Percentiles rank a stretch among this genome's conserved stretches.
phyloP scores from a whole-genome alignment of 1,140 invertebrate genomes.

The Brachionus rotundiformis region DNA sequence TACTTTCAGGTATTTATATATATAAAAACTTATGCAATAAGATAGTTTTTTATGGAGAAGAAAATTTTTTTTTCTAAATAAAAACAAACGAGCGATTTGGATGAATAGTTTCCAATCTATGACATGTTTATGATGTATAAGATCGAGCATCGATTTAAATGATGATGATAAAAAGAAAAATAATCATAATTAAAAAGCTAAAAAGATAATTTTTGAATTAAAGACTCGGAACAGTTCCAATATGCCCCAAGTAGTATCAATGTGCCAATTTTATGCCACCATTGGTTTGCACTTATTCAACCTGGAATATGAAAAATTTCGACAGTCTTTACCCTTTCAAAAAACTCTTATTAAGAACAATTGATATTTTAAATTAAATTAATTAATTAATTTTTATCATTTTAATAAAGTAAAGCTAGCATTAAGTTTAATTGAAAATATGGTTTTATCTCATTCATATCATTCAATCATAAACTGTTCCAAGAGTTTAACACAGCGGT shows the following conservation, averaged over 20 bases:
- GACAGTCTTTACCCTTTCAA: background rate
- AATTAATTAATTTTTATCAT: no score
- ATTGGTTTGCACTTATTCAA: constrained; percentile 23
- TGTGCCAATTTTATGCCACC: constrained; percentile 15
- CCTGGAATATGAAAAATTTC: constrained; percentile 38
- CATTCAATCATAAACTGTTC: no score
- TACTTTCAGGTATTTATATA: background rate
- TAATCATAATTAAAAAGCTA: background rate
- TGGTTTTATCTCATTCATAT: no score
- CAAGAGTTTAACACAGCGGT: no score
- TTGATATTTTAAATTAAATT: no score
- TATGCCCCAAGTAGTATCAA: background rate
- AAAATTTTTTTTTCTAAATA: background rate
- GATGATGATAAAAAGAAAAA: background rate
- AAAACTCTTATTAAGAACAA: background rate
- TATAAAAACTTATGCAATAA: background rate
- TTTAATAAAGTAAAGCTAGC: background rate
- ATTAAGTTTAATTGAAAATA: no score
- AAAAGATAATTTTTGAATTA: background rate
- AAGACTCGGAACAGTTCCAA: background rate
- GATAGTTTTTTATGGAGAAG: background rate
- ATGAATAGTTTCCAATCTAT: background rate
- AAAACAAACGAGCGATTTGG: background rate
- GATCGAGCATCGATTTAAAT: background rate
- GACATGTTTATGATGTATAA: background rate